Conservation (phyloP, 2,113 vertebrate species). For the Notiomystis cincta region DNA sequence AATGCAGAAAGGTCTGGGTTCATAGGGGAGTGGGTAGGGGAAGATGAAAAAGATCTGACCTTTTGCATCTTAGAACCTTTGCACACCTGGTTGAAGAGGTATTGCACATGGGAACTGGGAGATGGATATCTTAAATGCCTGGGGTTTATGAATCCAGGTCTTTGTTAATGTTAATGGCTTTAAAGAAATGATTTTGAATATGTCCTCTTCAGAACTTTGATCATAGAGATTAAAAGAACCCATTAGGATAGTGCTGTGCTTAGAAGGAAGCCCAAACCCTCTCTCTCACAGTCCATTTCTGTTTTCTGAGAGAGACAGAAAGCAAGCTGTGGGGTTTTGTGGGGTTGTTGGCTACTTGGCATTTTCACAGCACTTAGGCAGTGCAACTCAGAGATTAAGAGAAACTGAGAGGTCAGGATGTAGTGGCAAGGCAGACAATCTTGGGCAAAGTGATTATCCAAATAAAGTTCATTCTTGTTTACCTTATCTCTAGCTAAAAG, state of each 20-base stretch:
- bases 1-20: neutral
- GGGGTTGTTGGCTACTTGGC: neutral
- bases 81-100: neutral
- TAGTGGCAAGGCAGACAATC: neutral
- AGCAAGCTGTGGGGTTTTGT: neutral
- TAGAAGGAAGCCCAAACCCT: neutral
- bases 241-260: neutral
- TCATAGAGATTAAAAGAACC: neutral
- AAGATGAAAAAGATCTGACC: neutral
- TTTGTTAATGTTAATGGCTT: neutral
- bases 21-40: neutral
- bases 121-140: neutral
- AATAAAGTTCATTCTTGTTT: neutral
- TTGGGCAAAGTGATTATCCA: neutral
- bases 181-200: neutral
- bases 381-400: neutral
- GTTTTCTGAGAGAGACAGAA: neutral
- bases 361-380: neutral
- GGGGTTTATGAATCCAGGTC: neutral
- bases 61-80: neutral
- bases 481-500: neutral
- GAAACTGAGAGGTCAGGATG: neutral
- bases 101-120: neutral
- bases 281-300: neutral
- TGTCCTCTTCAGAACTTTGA: neutral